These are phyloP conservation scores for Lithophane semibrunnea DNA, from an alignment of 2,888 invertebrate genomes.

Conservation along the genomic window DNA sequence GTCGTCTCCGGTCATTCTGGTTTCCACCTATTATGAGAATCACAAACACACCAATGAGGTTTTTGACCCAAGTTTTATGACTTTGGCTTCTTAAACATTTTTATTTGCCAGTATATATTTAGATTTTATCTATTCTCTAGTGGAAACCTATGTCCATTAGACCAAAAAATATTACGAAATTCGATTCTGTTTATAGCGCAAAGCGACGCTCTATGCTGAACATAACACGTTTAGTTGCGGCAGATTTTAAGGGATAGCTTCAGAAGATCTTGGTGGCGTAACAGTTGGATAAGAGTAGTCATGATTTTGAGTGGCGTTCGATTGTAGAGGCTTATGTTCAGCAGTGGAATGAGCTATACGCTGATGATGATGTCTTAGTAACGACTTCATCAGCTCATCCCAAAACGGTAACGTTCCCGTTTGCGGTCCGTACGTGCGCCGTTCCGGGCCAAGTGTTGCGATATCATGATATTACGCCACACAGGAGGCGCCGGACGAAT, in stretches of 20 bases:
- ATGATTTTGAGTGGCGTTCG: neutral
- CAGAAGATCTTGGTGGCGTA: neutral
- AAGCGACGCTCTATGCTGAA: too few relatives aligned
- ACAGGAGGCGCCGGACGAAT: conserved; percentile 49
- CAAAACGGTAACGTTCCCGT: neutral
- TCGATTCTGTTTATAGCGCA: neutral
- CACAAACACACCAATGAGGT: conserved; percentile 46
- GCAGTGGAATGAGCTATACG: neutral
- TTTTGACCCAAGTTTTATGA: conserved; percentile 53
- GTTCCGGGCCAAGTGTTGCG: conserved; percentile 53
- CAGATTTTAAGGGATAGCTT: neutral
- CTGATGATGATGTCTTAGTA: neutral
- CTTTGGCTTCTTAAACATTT: conserved; percentile 23
- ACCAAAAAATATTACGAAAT: neutral
- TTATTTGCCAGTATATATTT: conserved; percentile 9
- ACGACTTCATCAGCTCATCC: neutral
- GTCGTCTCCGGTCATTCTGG: conserved; percentile 46
- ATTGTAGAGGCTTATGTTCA: neutral
- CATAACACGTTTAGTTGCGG: too few relatives aligned
- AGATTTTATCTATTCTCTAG: conserved; percentile 17
- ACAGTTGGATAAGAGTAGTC: neutral
- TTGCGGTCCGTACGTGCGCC: conserved; percentile 1
- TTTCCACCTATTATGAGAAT: conserved; percentile 36
- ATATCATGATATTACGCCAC: conserved; percentile 56
- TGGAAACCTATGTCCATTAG: conserved; percentile 1